Evolutionary conservation across 2,888 invertebrate species (phyloP).

Genomic region (Mythimna lalbum): DNA sequence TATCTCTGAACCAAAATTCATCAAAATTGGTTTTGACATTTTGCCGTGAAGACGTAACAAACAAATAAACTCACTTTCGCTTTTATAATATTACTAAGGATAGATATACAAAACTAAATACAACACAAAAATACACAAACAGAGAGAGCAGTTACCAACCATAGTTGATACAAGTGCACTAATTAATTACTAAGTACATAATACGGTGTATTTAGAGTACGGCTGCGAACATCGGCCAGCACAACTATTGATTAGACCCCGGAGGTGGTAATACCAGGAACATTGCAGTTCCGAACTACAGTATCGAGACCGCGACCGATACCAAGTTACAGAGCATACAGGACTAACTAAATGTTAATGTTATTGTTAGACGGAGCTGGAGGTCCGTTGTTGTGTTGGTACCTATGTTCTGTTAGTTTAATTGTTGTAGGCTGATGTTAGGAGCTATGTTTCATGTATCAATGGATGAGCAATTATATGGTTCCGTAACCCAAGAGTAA

Average conservation of each 20-base stretch:
- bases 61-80: too few relatives aligned
- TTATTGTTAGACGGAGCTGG: conserved; percentile 47
- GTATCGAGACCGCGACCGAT: conserved; percentile 62
- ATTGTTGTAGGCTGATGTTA: conserved; percentile 24
- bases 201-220: conserved; percentile 55
- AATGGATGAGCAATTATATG: too few relatives aligned
- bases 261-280: conserved; percentile 57
- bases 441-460: neutral
- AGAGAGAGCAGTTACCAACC: neutral
- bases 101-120: neutral
- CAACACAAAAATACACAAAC: conserved; percentile 27
- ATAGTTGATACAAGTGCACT: conserved; percentile 37
- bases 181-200: conserved; percentile 61
- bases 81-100: too few relatives aligned
- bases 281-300: conserved; percentile 60
- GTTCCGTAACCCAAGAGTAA: too few relatives aligned
- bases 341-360: conserved; percentile 63
- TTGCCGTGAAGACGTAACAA: too few relatives aligned
- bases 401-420: conserved; percentile 37
- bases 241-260: conserved; percentile 63
- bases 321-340: conserved; percentile 55
- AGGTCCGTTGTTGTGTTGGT: conserved; percentile 23
- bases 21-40: too few relatives aligned
- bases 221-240: conserved; percentile 59
- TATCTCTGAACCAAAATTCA: too few relatives aligned